A percentile compares a stretch with the other conserved stretches of the same genome.
phyloP scores from a whole-genome alignment of 2,888 invertebrate genomes.

The Epinotia bilunana region DNA sequence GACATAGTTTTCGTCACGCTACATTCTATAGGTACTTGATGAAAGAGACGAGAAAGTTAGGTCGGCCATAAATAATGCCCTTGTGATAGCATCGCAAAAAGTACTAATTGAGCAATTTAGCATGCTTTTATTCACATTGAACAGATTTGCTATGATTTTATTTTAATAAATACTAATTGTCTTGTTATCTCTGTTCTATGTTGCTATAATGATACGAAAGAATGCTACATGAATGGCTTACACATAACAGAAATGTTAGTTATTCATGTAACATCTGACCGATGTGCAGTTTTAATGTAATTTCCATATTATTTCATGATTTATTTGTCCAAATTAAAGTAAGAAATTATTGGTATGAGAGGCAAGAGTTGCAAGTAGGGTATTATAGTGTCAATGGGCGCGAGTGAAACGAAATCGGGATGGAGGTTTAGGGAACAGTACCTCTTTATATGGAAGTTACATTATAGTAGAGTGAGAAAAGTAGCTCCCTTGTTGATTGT shows the following conservation, averaged over 20 bases:
- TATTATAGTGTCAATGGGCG: neutral
- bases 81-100: slow-evolving; percentile 18
- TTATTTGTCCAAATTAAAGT: slow-evolving; percentile 27
- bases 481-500: slow-evolving; percentile 49
- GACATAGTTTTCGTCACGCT: neutral
- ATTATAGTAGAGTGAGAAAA: slow-evolving; percentile 52
- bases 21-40: neutral
- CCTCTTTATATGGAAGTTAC: slow-evolving; percentile 70
- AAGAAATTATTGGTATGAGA: slow-evolving; percentile 40
- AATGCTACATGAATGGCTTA: slow-evolving; percentile 36
- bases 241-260: slow-evolving; percentile 1
- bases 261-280: slow-evolving; percentile 34
- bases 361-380: slow-evolving; percentile 41
- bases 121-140: slow-evolving; percentile 34
- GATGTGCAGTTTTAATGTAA: slow-evolving; percentile 61
- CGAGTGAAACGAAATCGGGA: slow-evolving; percentile 42
- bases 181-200: slow-evolving; percentile 38
- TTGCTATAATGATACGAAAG: slow-evolving; percentile 9
- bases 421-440: slow-evolving; percentile 57
- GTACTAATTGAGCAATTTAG: slow-evolving; percentile 21
- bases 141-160: slow-evolving; percentile 35
- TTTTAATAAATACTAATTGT: slow-evolving; percentile 28
- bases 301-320: slow-evolving; percentile 64
- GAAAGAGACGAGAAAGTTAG: neutral
- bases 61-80: too few relatives aligned